phyloP scores from a whole-genome alignment of 2,113 vertebrate genomes.

The Micromys minutus region DNA sequence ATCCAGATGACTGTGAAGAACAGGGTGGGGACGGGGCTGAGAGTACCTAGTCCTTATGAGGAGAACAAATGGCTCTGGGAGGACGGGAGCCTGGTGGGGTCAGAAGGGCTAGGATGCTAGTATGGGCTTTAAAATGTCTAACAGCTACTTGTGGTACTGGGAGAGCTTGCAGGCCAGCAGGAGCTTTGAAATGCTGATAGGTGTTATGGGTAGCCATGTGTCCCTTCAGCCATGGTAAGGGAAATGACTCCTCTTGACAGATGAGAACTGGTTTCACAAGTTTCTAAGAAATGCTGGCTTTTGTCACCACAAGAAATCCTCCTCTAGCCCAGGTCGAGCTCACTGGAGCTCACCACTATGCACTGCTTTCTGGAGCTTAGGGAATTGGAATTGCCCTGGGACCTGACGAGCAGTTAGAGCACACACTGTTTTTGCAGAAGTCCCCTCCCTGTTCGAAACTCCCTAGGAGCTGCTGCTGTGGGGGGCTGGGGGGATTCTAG shows the following conservation, averaged over 20 bases:
- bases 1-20: neutral
- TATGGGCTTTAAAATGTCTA: neutral
- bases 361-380: neutral
- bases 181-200: neutral
- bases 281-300: neutral
- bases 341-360: neutral
- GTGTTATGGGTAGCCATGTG: neutral
- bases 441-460: neutral
- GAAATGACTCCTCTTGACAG: neutral
- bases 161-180: neutral
- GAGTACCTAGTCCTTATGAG: neutral
- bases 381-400: neutral
- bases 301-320: neutral
- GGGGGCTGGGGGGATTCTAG: neutral
- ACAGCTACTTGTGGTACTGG: neutral
- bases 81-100: neutral
- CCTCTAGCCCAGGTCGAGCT: neutral
- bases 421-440: neutral
- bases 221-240: neutral
- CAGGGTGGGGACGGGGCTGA: neutral
- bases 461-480: neutral
- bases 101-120: neutral
- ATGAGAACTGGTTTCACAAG: neutral
- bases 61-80: neutral
- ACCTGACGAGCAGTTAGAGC: neutral